These are phyloP conservation scores for Chionomys nivalis DNA, from an alignment of 2,113 vertebrate genomes.

Conservation along the genomic window DNA sequence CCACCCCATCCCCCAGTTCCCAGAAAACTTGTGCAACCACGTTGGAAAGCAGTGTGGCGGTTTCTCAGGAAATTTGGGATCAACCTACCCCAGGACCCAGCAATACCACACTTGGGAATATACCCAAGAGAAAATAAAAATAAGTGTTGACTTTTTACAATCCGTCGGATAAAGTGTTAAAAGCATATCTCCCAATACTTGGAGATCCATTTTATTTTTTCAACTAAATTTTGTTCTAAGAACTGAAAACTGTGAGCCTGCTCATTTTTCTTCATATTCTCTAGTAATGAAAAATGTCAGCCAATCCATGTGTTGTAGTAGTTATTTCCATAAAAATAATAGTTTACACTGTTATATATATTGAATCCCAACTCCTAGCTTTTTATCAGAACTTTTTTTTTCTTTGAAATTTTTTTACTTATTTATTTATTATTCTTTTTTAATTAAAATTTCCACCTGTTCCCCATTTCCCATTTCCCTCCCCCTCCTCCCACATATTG, in stretches of 20 bases:
- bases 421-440: too few relatives aligned
- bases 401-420: too few relatives aligned
- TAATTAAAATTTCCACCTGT: too few relatives aligned
- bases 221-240: neutral
- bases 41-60: too few relatives aligned
- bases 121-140: too few relatives aligned
- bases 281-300: neutral
- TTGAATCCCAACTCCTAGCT: neutral
- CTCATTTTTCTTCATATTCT: neutral
- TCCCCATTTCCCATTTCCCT: too few relatives aligned
- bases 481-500: too few relatives aligned
- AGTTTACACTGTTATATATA: neutral
- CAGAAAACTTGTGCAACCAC: too few relatives aligned
- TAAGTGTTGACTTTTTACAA: neutral
- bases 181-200: neutral
- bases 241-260: neutral
- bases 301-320: neutral
- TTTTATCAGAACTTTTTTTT: neutral
- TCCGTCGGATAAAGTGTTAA: neutral
- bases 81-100: too few relatives aligned
- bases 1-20: too few relatives aligned
- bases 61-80: too few relatives aligned
- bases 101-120: too few relatives aligned
- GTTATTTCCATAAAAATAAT: neutral
- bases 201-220: neutral